Evolutionary conservation across 2,113 vertebrate genomes (phyloP).

Genomic region (Theropithecus gelada): DNA sequence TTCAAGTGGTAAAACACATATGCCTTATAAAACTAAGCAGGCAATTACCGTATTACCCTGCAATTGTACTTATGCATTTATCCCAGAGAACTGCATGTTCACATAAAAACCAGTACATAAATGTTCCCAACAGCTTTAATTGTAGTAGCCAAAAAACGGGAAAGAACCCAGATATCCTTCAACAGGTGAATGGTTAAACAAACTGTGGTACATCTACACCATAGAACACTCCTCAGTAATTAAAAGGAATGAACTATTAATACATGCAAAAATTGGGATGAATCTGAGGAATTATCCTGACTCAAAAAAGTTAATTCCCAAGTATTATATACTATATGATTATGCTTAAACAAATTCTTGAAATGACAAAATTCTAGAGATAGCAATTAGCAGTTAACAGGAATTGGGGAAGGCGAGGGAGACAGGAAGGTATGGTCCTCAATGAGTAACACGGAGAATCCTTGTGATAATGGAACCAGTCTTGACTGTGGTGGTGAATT

Average conservation of each 20-base stretch:
- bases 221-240: neutral
- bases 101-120: neutral
- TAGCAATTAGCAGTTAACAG: neutral
- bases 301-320: neutral
- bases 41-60: neutral
- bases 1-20: neutral
- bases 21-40: neutral
- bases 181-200: neutral
- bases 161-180: neutral
- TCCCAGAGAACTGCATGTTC: neutral
- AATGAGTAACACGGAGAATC: neutral
- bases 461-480: neutral
- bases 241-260: neutral
- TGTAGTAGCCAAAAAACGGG: neutral
- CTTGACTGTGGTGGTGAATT: neutral
- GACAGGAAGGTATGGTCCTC: neutral
- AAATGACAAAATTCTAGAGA: neutral
- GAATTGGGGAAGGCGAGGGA: neutral
- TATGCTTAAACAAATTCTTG: neutral
- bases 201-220: neutral
- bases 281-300: neutral
- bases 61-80: neutral
- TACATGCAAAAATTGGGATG: neutral
- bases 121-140: neutral
- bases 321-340: neutral